Percentiles rank a stretch among this genome's conserved stretches.
These are phyloP conservation scores for Scomber colias DNA, from an alignment of 2,113 vertebrate genomes.

Conservation along the genomic window DNA sequence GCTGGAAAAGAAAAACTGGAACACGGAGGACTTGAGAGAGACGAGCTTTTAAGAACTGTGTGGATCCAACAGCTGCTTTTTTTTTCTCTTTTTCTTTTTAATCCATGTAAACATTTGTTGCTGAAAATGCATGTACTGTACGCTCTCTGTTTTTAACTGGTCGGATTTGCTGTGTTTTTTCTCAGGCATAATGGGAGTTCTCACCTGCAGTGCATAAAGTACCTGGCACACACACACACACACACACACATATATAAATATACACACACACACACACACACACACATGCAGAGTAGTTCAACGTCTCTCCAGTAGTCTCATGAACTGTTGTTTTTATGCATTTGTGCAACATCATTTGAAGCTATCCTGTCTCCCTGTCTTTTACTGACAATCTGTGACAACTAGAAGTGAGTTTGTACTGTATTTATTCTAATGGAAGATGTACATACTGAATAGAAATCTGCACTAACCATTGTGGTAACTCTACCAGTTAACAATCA, in stretches of 20 bases:
- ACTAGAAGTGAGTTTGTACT: conserved; percentile 71
- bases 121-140: conserved; percentile 73
- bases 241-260: not conserved
- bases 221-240: conserved; percentile 48
- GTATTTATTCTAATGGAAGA: conserved; percentile 70
- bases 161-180: conserved; percentile 65
- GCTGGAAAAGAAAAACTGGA: conserved; percentile 43
- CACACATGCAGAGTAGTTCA: conserved; percentile 34
- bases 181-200: conserved; percentile 58
- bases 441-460: conserved; percentile 76
- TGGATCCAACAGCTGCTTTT: conserved; percentile 31
- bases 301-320: conserved; percentile 45
- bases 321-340: conserved; percentile 50
- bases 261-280: conserved; percentile 36
- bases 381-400: conserved; percentile 81
- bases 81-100: conserved; percentile 37
- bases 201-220: conserved; percentile 38
- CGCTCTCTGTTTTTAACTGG: conserved; percentile 55
- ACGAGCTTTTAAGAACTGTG: conserved; percentile 73
- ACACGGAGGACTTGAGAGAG: conserved; percentile 73
- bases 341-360: conserved; percentile 51
- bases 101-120: conserved; percentile 49
- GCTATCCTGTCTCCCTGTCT: conserved; percentile 19
- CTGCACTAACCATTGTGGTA: conserved; percentile 81
- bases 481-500: conserved; percentile 63